Evolutionary conservation across 2,797 vertebrate genomes (phyloP).

Genomic region (Tragopan temminckii): DNA sequence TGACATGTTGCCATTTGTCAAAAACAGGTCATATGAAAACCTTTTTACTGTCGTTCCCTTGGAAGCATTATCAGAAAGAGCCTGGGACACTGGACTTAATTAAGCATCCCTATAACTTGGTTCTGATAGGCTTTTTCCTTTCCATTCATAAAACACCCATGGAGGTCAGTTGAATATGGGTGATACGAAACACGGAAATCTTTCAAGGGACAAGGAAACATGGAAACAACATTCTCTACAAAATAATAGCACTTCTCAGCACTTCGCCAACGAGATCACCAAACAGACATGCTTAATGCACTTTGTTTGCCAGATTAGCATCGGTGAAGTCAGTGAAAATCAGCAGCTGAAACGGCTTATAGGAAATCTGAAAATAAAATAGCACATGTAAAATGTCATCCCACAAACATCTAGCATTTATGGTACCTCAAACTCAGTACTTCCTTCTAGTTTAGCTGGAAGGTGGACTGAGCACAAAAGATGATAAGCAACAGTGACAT

Average conservation of each 20-base stretch:
- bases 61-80: neutral
- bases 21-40: neutral
- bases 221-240: neutral
- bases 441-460: constrained; percentile 27
- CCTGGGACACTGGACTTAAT: rapidly evolving
- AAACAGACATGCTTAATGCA: neutral
- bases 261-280: neutral
- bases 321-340: neutral
- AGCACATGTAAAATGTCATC: constrained; percentile 10
- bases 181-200: neutral
- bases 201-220: neutral
- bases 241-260: neutral
- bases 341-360: neutral
- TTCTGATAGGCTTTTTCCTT: neutral
- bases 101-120: neutral
- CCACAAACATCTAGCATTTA: neutral
- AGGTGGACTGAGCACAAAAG: neutral
- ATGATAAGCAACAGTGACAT: constrained; percentile 39
- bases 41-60: neutral
- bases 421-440: neutral
- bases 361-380: constrained; percentile 24
- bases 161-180: neutral
- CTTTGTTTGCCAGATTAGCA: constrained; percentile 11
- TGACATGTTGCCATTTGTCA: neutral
- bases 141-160: neutral